Evolutionary conservation across 2,797 vertebrate species (phyloP).

Genomic region (Acipenser oxyrinchus): DNA sequence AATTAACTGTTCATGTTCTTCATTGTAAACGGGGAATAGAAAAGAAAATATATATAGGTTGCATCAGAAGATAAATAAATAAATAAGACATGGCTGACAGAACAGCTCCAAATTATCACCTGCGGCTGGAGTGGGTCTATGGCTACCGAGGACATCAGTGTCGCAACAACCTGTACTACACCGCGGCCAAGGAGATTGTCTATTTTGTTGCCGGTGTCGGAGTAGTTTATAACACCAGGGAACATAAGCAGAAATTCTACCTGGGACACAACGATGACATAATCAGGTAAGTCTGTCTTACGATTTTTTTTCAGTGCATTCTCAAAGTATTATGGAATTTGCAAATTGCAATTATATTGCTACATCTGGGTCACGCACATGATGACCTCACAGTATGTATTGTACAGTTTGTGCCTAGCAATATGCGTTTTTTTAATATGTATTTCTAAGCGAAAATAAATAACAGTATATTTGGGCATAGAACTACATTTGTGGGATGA

Average conservation of each 20-base stretch:
- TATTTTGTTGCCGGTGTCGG: slow-evolving; percentile 96
- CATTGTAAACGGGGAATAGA: slow-evolving; percentile 21
- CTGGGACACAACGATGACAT: slow-evolving; percentile 98
- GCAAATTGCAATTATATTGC: background rate
- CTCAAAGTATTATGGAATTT: background rate
- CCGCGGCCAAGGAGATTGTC: slow-evolving; percentile 92
- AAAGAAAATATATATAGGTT: slow-evolving; percentile 37
- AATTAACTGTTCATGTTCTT: too few species aligned
- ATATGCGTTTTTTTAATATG: background rate
- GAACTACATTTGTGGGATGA: too few species aligned
- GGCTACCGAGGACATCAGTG: slow-evolving; percentile 97
- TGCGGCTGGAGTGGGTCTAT: slow-evolving; percentile 97
- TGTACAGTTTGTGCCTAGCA: background rate
- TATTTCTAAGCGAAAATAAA: background rate
- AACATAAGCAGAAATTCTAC: slow-evolving; percentile 98
- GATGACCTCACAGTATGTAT: too few species aligned
- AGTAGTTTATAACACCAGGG: slow-evolving; percentile 95
- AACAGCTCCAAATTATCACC: slow-evolving; percentile 91
- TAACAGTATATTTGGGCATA: background rate
- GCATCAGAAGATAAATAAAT: slow-evolving; percentile 27
- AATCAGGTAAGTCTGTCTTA: slow-evolving; percentile 74
- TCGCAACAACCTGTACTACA: slow-evolving; percentile 99
- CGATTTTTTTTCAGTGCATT: slow-evolving; percentile 1
- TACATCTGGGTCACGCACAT: too few species aligned
- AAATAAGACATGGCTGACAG: slow-evolving; percentile 84